phyloP scores from a whole-genome alignment of 1,140 invertebrate genomes.

The Sinonovacula constricta region DNA sequence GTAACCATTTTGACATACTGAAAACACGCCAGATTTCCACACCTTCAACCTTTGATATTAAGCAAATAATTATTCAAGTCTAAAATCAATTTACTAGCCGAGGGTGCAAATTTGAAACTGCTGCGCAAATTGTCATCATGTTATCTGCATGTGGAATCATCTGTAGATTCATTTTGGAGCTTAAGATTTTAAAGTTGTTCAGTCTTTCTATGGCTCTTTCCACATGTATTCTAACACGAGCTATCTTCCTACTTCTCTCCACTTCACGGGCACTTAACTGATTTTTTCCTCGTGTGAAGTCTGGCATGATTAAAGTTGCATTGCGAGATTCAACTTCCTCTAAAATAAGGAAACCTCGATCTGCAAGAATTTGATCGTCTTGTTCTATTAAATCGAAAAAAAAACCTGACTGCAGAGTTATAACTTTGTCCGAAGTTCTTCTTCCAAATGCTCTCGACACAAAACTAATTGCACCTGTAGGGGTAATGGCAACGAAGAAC shows the following conservation, averaged over 20 bases:
- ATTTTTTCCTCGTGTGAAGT: not conserved
- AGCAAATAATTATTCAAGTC: no score
- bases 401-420: conserved; percentile 38
- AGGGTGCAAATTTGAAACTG: not conserved
- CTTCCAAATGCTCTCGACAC: not conserved
- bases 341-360: not conserved
- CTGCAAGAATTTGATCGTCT: conserved; percentile 9
- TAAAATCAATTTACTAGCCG: no score
- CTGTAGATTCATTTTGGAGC: not conserved
- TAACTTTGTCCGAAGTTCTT: conserved; percentile 8
- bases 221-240: not conserved
- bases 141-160: not conserved
- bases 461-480: not conserved
- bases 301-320: not conserved
- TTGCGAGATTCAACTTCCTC: not conserved
- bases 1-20: no score
- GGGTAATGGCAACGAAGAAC: not conserved
- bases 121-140: not conserved
- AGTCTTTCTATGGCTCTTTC: not conserved
- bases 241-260: not conserved
- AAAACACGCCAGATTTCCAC: no score
- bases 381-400: conserved; percentile 31
- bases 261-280: not conserved
- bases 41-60: no score
- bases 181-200: conserved; percentile 1